A percentile compares a stretch with the other conserved stretches of the same genome.
Conservation (phyloP, 2,888 invertebrate genomes). For the Seira musarum region DNA sequence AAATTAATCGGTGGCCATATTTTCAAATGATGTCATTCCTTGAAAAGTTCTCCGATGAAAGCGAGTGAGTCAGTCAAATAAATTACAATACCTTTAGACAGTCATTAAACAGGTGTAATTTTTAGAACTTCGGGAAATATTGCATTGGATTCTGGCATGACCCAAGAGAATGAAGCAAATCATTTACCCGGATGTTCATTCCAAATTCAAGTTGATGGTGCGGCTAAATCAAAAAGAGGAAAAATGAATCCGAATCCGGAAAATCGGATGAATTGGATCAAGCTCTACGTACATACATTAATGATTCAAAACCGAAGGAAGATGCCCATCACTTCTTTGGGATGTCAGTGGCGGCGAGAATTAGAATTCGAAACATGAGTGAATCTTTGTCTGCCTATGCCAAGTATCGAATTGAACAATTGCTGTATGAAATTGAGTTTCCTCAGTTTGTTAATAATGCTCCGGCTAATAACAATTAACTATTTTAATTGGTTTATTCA, state of each 20-base stretch:
- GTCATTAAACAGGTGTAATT: constrained; percentile 12
- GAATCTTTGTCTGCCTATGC: neutral
- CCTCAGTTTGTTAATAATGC: neutral
- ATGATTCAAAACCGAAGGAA: neutral
- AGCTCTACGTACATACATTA: neutral
- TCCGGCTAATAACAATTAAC: neutral
- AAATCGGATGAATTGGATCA: neutral
- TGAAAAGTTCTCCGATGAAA: neutral
- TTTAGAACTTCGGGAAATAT: neutral
- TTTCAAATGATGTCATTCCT: constrained; percentile 8
- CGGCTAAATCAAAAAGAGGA: neutral
- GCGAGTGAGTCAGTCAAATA: constrained; percentile 5
- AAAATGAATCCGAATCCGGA: too few relatives aligned
- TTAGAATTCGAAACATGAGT: neutral
- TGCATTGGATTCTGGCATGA: neutral
- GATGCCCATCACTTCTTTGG: neutral
- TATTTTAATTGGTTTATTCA: neutral
- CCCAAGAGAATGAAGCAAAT: neutral
- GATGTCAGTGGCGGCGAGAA: neutral
- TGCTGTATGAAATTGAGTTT: constrained; percentile 2
- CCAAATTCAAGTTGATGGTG: neutral
- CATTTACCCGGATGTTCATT: neutral
- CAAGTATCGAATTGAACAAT: constrained; percentile 12
- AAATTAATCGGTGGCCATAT: constrained; percentile 14
- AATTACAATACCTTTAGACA: constrained; percentile 12